phyloP scores from a whole-genome alignment of 2,797 vertebrate genomes.

The Centroberyx gerrardi region DNA sequence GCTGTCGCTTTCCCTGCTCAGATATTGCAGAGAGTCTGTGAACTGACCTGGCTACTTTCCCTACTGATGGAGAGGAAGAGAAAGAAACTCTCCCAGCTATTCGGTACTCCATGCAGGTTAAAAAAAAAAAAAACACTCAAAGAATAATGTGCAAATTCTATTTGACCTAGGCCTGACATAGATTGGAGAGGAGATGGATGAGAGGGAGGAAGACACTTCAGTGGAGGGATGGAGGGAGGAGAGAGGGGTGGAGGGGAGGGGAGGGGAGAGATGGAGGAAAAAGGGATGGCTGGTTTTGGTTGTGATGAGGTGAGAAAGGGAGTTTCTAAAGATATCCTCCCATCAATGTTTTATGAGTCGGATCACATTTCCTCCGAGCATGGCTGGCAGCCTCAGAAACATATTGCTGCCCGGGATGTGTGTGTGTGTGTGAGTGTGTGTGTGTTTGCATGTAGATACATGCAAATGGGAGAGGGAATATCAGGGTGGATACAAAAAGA shows the following conservation, averaged over 20 bases:
- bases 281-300: constrained; percentile 32
- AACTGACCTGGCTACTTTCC: too few species aligned
- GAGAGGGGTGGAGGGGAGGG: constrained; percentile 13
- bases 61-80: too few species aligned
- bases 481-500: not conserved
- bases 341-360: constrained; percentile 82
- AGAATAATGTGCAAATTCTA: too few species aligned
- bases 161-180: constrained; percentile 20
- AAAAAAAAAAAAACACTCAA: too few species aligned
- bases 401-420: constrained; percentile 68
- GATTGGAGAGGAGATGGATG: not conserved
- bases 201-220: not conserved
- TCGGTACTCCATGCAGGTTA: too few species aligned
- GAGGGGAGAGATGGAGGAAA: constrained; percentile 30
- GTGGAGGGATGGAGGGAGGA: constrained; percentile 1
- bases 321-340: constrained; percentile 81
- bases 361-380: constrained; percentile 77
- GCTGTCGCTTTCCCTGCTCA: too few species aligned
- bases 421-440: constrained; percentile 5
- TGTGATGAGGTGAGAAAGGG: constrained; percentile 61
- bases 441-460: not conserved
- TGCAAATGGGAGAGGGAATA: not conserved
- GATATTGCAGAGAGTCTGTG: too few species aligned
- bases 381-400: constrained; percentile 61
- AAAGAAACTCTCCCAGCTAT: too few species aligned